Evolutionary conservation across 2,113 vertebrate genomes (phyloP).

Genomic region (Microtus richardsoni): DNA sequence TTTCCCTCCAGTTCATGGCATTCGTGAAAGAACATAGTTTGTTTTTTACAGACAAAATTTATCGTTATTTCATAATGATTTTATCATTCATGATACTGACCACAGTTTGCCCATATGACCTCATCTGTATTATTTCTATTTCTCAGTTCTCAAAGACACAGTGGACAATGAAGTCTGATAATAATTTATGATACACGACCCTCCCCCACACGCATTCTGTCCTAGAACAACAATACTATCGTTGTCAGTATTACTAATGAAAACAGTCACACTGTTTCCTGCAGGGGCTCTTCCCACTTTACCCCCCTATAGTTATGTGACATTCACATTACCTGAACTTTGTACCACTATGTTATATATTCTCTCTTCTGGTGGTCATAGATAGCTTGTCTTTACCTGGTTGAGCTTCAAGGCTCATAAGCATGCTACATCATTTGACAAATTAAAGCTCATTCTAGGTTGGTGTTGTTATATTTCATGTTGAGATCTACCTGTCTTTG

Average conservation of each 20-base stretch:
- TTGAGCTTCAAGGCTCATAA: not conserved
- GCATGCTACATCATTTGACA: not conserved
- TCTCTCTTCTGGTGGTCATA: not conserved
- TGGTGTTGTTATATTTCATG: not conserved
- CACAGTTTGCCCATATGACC: not conserved
- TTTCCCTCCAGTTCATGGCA: not conserved
- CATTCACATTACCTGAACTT: not conserved
- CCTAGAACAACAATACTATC: not conserved
- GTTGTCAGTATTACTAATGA: not conserved
- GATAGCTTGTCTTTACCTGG: not conserved
- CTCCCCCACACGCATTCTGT: not conserved
- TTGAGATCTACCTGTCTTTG: not conserved
- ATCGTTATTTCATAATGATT: not conserved
- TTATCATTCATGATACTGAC: not conserved
- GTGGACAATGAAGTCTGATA: not conserved
- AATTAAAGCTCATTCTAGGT: not conserved
- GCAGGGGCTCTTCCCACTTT: not conserved
- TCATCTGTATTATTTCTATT: not conserved
- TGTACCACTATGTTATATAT: too few species aligned
- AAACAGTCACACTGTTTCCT: not conserved
- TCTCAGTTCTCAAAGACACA: not conserved
- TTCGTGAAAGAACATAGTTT: not conserved
- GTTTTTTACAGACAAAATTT: not conserved
- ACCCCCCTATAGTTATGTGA: not conserved
- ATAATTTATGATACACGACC: not conserved